Conservation (phyloP, 2,113 vertebrate genomes). For the Chrysochloris asiatica region DNA sequence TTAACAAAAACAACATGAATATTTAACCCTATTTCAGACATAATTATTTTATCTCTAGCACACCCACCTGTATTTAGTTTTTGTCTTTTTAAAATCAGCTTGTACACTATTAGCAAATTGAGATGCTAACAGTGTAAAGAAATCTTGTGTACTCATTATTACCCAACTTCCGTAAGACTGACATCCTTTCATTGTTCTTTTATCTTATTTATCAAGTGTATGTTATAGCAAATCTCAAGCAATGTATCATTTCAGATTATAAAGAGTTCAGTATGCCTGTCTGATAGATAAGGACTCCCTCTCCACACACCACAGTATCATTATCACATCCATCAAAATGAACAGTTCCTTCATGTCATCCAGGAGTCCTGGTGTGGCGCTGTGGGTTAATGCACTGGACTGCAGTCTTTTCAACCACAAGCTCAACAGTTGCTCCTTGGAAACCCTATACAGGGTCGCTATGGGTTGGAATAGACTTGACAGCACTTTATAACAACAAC, state of each 20-base stretch:
- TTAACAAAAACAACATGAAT: not conserved
- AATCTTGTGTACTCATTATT: not conserved
- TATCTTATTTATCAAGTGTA: not conserved
- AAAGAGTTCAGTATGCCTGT: not conserved
- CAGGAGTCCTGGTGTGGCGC: no score
- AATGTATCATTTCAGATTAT: not conserved
- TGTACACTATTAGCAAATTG: not conserved
- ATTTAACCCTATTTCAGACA: constrained; percentile 12
- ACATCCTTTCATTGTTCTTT: not conserved
- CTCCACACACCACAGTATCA: not conserved
- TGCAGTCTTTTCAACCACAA: no score
- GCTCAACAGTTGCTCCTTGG: no score
- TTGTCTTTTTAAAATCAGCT: not conserved
- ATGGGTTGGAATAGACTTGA: no score
- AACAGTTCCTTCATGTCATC: not conserved
- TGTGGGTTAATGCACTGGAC: no score
- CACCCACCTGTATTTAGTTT: not conserved
- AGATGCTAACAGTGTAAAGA: not conserved
- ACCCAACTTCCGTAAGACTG: not conserved
- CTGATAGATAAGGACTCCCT: not conserved
- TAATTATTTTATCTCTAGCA: not conserved
- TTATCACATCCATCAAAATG: not conserved
- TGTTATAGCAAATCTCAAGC: not conserved
- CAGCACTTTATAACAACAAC: no score
- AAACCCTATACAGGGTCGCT: no score